Evolutionary conservation across 2,888 invertebrate species (phyloP).

Genomic region (Watsonalla binaria): DNA sequence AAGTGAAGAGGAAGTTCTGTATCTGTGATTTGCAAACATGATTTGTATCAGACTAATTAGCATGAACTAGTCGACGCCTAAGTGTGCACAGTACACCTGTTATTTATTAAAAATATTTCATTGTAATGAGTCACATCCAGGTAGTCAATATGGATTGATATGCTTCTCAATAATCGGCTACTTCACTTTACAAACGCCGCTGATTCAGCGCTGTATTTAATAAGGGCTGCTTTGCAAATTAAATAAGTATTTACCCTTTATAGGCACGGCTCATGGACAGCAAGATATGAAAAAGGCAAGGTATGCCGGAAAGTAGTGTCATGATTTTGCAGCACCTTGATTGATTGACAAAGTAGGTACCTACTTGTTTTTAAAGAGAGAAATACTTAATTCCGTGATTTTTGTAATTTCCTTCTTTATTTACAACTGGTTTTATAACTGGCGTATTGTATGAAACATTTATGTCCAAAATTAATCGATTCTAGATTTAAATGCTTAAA

Average conservation of each 20-base stretch:
- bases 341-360: conserved; percentile 14
- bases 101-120: conserved; percentile 48
- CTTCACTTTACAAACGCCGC: conserved; percentile 45
- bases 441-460: no score
- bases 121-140: conserved; percentile 50
- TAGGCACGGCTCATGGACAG: conserved; percentile 51
- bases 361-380: neutral
- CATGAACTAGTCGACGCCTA: conserved; percentile 43
- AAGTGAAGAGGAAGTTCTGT: conserved; percentile 2
- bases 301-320: conserved; percentile 58
- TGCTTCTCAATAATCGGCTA: conserved; percentile 45
- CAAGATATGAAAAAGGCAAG: conserved; percentile 50
- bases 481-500: no score
- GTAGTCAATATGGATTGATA: conserved; percentile 37
- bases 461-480: no score
- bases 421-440: neutral
- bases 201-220: conserved; percentile 61
- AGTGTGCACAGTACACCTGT: conserved; percentile 55
- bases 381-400: conserved; percentile 4
- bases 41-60: conserved; percentile 50
- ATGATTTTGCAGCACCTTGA: conserved; percentile 33
- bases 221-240: conserved; percentile 63
- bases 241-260: conserved; percentile 60
- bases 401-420: neutral
- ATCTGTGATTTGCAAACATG: conserved; percentile 43